Conservation (phyloP, 2,888 invertebrate species). For the Danaus chrysippus region DNA sequence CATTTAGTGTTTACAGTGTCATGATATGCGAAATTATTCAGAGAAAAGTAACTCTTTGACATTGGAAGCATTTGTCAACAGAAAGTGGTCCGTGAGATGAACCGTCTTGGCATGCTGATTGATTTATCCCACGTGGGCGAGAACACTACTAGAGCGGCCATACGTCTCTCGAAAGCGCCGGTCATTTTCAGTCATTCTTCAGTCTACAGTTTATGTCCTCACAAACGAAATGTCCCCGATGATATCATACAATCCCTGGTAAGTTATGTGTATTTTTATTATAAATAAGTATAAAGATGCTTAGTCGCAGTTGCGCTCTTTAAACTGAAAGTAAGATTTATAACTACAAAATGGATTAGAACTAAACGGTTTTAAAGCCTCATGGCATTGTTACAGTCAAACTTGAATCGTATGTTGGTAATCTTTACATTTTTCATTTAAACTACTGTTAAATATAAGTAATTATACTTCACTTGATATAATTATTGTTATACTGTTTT, state of each 20-base stretch:
- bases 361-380: no score
- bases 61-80: constrained; percentile 47
- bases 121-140: constrained; percentile 86
- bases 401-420: no score
- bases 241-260: constrained; percentile 80
- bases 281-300: not conserved
- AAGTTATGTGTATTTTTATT: constrained; percentile 35
- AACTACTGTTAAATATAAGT: no score
- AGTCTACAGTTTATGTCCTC: constrained; percentile 84
- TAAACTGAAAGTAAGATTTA: not conserved
- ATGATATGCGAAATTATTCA: no score
- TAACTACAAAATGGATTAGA: no score
- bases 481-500: no score
- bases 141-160: constrained; percentile 83
- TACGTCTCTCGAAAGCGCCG: constrained; percentile 83
- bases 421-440: no score
- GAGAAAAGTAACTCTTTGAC: constrained; percentile 1
- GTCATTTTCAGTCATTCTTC: constrained; percentile 89
- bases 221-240: constrained; percentile 85
- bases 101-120: constrained; percentile 87
- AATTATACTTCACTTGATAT: no score
- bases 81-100: constrained; percentile 88
- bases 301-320: not conserved
- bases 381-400: no score
- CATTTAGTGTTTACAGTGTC: no score